Evolutionary conservation across 2,113 vertebrate genomes (phyloP).

Genomic region (Eretmochelys imbricata): DNA sequence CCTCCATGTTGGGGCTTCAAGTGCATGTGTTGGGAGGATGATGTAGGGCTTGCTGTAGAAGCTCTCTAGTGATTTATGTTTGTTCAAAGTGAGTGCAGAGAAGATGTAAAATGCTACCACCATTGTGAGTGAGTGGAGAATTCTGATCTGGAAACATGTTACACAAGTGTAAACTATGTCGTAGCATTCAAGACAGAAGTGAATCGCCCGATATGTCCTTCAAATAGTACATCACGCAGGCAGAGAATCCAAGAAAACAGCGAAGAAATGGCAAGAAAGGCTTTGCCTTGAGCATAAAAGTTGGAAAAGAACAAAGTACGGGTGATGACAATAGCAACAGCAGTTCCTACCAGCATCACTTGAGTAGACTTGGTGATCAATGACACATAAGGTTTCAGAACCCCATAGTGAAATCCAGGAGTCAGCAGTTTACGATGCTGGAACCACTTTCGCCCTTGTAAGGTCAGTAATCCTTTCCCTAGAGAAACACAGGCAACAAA

Average conservation of each 20-base stretch:
- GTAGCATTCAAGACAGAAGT: neutral
- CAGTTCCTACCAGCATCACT: conserved; percentile 85
- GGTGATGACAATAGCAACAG: neutral
- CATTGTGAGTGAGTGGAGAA: neutral
- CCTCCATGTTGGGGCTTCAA: neutral
- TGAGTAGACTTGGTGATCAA: conserved; percentile 82
- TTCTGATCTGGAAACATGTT: neutral
- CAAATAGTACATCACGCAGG: neutral
- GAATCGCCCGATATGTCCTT: neutral
- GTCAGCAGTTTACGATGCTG: conserved; percentile 86
- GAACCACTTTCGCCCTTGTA: conserved; percentile 85
- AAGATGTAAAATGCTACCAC: neutral
- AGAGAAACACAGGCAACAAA: conserved; percentile 39
- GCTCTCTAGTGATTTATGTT: neutral
- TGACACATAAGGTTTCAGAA: conserved; percentile 86
- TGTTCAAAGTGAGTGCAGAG: neutral
- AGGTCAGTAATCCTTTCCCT: conserved; percentile 87
- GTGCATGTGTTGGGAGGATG: neutral
- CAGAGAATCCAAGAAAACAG: neutral
- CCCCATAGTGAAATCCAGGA: conserved; percentile 89
- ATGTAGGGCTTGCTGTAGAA: neutral
- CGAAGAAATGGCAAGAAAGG: neutral
- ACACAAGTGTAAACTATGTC: neutral
- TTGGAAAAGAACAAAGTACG: neutral
- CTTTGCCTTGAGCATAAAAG: neutral